phyloP scores from a whole-genome alignment of 2,113 vertebrate species.

The Cavia aperea region DNA sequence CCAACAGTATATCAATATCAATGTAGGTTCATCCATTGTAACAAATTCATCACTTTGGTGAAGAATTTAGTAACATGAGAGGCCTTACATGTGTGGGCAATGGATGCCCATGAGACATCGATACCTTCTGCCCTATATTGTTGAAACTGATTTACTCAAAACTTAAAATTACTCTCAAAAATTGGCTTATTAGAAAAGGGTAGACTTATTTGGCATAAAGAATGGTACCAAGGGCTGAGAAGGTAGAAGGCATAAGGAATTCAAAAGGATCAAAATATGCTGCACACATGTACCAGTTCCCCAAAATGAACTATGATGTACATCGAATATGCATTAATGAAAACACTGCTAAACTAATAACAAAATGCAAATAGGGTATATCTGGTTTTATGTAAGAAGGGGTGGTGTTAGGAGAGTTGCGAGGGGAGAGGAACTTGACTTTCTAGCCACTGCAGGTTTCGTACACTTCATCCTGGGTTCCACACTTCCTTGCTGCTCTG shows the following conservation, averaged over 20 bases:
- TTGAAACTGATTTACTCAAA: neutral
- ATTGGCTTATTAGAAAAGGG: neutral
- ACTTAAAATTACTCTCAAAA: neutral
- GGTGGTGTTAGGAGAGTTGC: neutral
- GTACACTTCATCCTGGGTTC: neutral
- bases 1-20: neutral
- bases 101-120: neutral
- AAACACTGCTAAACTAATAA: neutral
- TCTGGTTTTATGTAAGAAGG: neutral
- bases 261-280: neutral
- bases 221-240: neutral
- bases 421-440: neutral
- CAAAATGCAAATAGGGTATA: neutral
- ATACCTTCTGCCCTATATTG: neutral
- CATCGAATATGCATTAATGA: neutral
- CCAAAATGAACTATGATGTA: neutral
- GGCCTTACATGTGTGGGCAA: neutral
- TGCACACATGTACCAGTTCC: neutral
- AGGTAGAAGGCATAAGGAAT: neutral
- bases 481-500: neutral
- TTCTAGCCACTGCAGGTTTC: neutral
- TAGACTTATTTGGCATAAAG: neutral
- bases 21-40: neutral
- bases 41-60: neutral
- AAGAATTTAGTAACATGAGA: neutral